phyloP scores from a whole-genome alignment of 1,140 invertebrate genomes.

The Sminthurides bifidus region DNA sequence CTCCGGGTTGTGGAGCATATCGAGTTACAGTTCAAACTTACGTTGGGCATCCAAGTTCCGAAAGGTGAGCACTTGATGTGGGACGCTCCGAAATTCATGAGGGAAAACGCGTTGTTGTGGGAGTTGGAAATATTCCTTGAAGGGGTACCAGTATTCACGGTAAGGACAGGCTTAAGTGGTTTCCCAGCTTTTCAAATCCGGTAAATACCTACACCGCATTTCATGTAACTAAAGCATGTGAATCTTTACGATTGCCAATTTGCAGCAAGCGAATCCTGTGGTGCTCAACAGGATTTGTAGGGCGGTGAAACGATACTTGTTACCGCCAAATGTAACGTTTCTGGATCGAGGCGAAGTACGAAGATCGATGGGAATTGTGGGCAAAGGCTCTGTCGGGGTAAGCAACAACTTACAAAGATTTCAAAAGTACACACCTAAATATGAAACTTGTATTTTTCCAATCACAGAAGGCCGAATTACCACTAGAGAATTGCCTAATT shows the following conservation, averaged over 20 bases:
- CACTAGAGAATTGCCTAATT: too few relatives aligned
- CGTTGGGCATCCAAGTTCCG: too few relatives aligned
- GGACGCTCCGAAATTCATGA: constrained; percentile 22
- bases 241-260: neutral
- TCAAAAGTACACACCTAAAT: too few relatives aligned
- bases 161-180: neutral
- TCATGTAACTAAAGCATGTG: neutral
- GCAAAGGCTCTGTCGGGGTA: constrained; percentile 17
- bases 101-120: constrained; percentile 14
- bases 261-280: constrained; percentile 16
- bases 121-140: constrained; percentile 15
- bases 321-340: constrained; percentile 19
- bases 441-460: too few relatives aligned
- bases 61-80: constrained; percentile 25
- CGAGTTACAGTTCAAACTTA: too few relatives aligned
- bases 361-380: constrained; percentile 16
- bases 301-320: constrained; percentile 7
- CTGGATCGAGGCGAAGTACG: constrained; percentile 20
- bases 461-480: too few relatives aligned
- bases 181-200: too few relatives aligned
- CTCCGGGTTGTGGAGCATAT: too few relatives aligned
- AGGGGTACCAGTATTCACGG: constrained; percentile 22
- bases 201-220: too few relatives aligned
- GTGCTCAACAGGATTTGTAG: constrained; percentile 7
- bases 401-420: too few relatives aligned